Evolutionary conservation across 2,888 invertebrate species (phyloP), one percentile per base, ranked within the genome.

Genomic region (Adelognathus sp.): DNA sequence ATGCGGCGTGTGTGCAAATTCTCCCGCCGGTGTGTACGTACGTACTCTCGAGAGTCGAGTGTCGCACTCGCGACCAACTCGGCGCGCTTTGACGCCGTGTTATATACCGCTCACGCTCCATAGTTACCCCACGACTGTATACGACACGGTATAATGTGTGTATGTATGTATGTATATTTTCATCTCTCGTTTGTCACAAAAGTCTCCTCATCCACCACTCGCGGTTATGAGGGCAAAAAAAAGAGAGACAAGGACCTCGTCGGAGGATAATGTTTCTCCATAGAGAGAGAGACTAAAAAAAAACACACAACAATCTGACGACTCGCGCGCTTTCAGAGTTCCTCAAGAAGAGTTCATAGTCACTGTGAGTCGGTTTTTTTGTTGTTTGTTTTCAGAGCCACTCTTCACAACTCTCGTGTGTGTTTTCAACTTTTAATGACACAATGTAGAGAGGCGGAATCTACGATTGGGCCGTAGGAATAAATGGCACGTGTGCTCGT

Each of bases 31-130:
- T 66, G 24, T 54, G 39, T 52, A 36, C 27, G 52, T 39, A 39
- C 39, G 75, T 67, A 66, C 79, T 79, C n/a, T n/a, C 52, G 61
- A 75, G 39, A 79, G 79, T 75, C 71, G 79, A 79, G 79, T 79
- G 71, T 79, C 79, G 50, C 74, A 71, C 74, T 60, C 61, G 58
- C 31, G 50, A 41, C 66, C 76, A 60, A 54, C 78, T 79, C 75
- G 39, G 56, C 60, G 54, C 71, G 70, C 75, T 79, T 79, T 75
- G 79, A 79, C 79, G 79, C 74, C 61, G 70, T 44, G 60, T 52
- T n/a, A n/a, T n/a, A n/a, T n/a, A n/a, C n/a, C n/a, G n/a, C 39
- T 72, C 41, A n/a, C n/a, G n/a, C 46, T 61, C 60, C 44, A 39
- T 44, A 58, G 16, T 46, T 16, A 27, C 7, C 21, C n/a, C 31